Conservation (phyloP, 2,797 vertebrate genomes). For the Pseudochromis fuscus region DNA sequence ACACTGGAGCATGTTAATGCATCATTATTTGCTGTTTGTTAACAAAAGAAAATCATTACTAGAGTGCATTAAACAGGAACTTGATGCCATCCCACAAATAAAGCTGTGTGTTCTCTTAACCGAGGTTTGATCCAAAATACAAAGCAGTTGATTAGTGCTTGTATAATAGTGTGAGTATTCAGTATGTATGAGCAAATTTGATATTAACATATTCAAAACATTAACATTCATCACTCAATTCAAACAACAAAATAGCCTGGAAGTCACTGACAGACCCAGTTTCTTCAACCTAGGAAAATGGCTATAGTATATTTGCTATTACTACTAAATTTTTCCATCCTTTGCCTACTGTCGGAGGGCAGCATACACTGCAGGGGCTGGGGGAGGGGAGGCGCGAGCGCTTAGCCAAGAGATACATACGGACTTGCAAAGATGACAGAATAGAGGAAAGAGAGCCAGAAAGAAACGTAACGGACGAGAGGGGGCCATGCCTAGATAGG, state of each 20-base stretch:
- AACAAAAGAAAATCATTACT: slow-evolving; percentile 38
- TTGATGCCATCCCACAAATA: slow-evolving; percentile 33
- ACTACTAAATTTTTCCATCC: slow-evolving; percentile 69
- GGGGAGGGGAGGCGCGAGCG: slow-evolving; percentile 77
- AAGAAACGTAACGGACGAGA: slow-evolving; percentile 76
- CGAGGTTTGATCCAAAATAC: slow-evolving; percentile 22
- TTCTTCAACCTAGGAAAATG: slow-evolving; percentile 49
- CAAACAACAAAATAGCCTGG: slow-evolving; percentile 67
- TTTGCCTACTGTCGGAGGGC: slow-evolving; percentile 80
- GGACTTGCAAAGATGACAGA: slow-evolving; percentile 83
- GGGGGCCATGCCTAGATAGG: slow-evolving; percentile 89
- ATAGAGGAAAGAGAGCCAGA: slow-evolving; percentile 75
- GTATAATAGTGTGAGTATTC: too few relatives aligned
- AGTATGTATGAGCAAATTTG: slow-evolving; percentile 37
- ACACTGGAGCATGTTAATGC: slow-evolving; percentile 76
- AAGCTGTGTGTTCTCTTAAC: slow-evolving; percentile 29
- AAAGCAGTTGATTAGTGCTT: slow-evolving; percentile 10
- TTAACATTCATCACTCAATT: slow-evolving; percentile 65
- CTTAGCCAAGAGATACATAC: slow-evolving; percentile 86
- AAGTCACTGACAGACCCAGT: slow-evolving; percentile 76
- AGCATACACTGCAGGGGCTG: slow-evolving; percentile 83
- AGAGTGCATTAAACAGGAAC: slow-evolving; percentile 38
- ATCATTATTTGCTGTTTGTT: slow-evolving; percentile 66
- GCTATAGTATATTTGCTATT: slow-evolving; percentile 51
- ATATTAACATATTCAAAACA: slow-evolving; percentile 67